Percentiles rank a stretch among this genome's conserved stretches.
These are phyloP conservation scores for Andinoacara biseriatus DNA, from an alignment of 2,113 vertebrate genomes.

Conservation along the genomic window DNA sequence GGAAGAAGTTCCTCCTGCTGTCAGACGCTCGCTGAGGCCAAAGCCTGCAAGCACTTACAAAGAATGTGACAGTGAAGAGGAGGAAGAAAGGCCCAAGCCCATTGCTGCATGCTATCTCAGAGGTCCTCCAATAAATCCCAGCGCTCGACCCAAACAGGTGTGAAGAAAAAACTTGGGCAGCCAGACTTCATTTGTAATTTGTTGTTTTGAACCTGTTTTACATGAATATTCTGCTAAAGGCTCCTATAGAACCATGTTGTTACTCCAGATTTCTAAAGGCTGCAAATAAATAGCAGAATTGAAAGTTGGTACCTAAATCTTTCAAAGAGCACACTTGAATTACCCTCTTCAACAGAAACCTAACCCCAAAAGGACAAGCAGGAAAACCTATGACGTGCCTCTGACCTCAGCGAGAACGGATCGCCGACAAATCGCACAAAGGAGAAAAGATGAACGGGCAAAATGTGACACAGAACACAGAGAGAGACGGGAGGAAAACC, in stretches of 20 bases:
- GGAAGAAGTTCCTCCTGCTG: neutral
- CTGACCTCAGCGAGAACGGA: neutral
- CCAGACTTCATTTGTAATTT: neutral
- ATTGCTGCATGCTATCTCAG: slow-evolving; percentile 44
- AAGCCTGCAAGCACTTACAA: slow-evolving; percentile 18
- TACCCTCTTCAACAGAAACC: slow-evolving; percentile 51
- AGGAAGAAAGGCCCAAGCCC: slow-evolving; percentile 41
- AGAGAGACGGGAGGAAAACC: neutral
- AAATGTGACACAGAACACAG: accelerated
- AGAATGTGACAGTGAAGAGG: slow-evolving; percentile 46
- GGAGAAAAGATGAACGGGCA: neutral
- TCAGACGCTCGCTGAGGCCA: slow-evolving; percentile 36
- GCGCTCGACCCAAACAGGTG: slow-evolving; percentile 47
- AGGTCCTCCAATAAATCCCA: slow-evolving; percentile 50
- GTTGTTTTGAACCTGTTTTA: neutral
- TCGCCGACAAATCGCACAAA: neutral
- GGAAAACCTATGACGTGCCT: neutral
- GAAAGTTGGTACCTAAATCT: neutral
- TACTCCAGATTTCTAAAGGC: neutral
- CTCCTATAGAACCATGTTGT: neutral
- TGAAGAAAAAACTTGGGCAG: slow-evolving; percentile 24
- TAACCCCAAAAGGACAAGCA: neutral
- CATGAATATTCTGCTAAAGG: neutral
- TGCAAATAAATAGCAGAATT: neutral
- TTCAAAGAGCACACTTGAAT: slow-evolving; percentile 29